Base-by-base conservation (phyloP, 2,797 vertebrate genomes). In the Eutrigla gurnardus region DNA sequence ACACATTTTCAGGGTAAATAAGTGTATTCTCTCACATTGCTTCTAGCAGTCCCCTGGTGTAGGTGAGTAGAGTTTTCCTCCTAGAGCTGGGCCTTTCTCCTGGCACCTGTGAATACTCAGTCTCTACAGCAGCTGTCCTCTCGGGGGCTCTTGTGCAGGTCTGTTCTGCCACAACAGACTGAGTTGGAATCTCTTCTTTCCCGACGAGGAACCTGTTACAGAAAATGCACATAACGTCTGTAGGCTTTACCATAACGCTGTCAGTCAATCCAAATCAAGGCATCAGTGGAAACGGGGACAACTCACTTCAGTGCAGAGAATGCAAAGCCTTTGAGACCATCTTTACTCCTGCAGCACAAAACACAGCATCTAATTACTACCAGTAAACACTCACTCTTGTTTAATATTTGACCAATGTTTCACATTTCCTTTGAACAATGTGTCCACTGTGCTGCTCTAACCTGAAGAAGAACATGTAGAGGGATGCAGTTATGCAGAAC, bases 301-400 rank as follows among this genome's bases (percentile, higher is more conserved):
- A 95, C 98, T 96, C 95, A 99, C 98, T 99, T 98, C 37, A 99
- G 94, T 4, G 98, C 98, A 62, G 98, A 99, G 78, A 98, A 98
- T 1, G 96, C 93, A 93, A 99, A 99, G 87, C 98, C 98, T 91
- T 98, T 97, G 82, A 99, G 96, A 69, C 98, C 97, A 70, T 99
- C 97, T 93, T 97, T 97, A 91, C 94, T 96, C 86, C 98, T 99
- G 91, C 75, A 71, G 60, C 2, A 54, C 0, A 63, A 84, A 78
- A 77, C 15, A 73, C 10, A 39, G 68, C 32, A 52, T 17, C 9
- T 3, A 62, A 15, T 8, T 65, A 25, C 25, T 7, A 14, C 1
- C 55, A 8, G 49, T 12, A 18, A 55, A 59, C 10, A 3, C 39
- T 15, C 36, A 46, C 17, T 53, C 33, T 33, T 18, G 33, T 53